Conservation (phyloP, 2,888 invertebrate genomes). For the Heliconius charithonia region DNA sequence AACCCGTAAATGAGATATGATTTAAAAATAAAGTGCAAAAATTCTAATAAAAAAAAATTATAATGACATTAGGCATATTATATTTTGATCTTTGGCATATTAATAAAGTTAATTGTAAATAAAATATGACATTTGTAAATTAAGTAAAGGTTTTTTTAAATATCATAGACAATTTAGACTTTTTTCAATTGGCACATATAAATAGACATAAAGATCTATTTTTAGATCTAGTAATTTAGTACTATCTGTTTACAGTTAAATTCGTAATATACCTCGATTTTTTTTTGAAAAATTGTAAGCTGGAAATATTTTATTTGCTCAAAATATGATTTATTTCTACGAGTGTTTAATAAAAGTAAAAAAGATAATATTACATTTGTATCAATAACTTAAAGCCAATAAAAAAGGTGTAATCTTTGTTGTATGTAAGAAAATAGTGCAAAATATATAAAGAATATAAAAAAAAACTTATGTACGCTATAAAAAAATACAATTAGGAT, state of each 20-base stretch:
- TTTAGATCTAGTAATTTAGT: constrained; percentile 8
- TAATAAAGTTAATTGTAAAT: background rate
- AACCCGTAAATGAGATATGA: constrained; percentile 27
- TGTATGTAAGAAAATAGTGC: background rate
- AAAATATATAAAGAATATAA: background rate
- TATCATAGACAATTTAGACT: constrained; percentile 2
- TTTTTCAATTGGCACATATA: constrained; percentile 17
- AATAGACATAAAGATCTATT: constrained; percentile 2
- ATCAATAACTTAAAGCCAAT: background rate
- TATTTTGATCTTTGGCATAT: constrained; percentile 1
- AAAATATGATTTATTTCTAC: background rate
- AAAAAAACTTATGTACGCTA: background rate
- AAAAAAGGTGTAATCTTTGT: background rate
- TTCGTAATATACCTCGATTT: constrained; percentile 13
- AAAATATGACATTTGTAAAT: background rate
- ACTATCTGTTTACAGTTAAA: constrained; percentile 21
- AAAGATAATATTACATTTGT: background rate
- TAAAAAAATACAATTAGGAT: background rate
- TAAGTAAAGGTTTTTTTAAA: too few relatives aligned
- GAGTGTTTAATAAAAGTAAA: background rate
- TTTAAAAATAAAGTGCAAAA: background rate
- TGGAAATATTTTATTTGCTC: background rate
- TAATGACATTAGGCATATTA: constrained; percentile 1
- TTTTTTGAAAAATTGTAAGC: background rate
- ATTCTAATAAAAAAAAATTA: background rate